Evolutionary conservation across 2,797 vertebrate genomes (phyloP).

Genomic region (Moxostoma hubbsi): DNA sequence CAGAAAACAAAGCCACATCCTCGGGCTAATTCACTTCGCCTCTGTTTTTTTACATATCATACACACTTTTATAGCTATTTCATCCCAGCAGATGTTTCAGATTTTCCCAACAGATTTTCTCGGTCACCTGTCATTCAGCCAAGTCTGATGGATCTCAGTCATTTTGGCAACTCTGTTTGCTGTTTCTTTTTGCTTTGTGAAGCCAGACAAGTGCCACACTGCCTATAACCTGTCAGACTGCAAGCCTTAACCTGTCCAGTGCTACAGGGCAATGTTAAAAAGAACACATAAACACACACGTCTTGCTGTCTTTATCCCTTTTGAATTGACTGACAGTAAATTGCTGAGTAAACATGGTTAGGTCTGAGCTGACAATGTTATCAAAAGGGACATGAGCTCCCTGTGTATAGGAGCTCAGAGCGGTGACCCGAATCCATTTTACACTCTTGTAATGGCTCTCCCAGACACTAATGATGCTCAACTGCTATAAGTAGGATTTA

Average conservation of each 20-base stretch:
- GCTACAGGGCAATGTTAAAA: conserved; percentile 41
- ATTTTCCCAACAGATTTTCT: neutral
- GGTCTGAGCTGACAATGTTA: conserved; percentile 43
- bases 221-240: conserved; percentile 41
- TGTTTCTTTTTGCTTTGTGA: conserved; percentile 45
- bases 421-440: conserved; percentile 39
- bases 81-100: conserved; percentile 44
- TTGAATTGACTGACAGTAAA: conserved; percentile 53
- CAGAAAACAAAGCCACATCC: conserved; percentile 55
- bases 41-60: neutral
- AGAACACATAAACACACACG: conserved; percentile 38
- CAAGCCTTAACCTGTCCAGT: conserved; percentile 54
- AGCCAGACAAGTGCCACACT: conserved; percentile 41
- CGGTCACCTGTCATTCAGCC: conserved; percentile 7
- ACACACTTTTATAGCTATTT: neutral
- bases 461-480: conserved; percentile 32
- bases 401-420: conserved; percentile 27
- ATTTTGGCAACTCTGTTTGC: conserved; percentile 21
- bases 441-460: conserved; percentile 27
- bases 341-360: conserved; percentile 52
- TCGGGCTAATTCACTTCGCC: conserved; percentile 56
- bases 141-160: neutral
- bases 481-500: too few species aligned
- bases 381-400: conserved; percentile 43
- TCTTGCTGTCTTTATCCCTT: conserved; percentile 50